These are phyloP conservation scores for Lydus trimaculatus DNA, from an alignment of 2,888 invertebrate species.

Conservation along the genomic window DNA sequence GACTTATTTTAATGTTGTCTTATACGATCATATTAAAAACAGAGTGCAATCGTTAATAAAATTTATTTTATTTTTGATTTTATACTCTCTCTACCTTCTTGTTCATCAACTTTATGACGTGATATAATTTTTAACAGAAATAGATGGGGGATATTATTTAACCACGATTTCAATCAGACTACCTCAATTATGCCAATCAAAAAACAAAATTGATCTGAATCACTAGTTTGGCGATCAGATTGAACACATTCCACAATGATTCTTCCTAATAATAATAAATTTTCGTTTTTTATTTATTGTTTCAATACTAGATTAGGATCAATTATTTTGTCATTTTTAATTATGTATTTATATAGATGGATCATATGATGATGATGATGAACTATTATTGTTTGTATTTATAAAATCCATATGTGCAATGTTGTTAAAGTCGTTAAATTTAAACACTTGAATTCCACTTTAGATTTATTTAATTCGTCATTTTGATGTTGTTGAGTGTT, in stretches of 20 bases:
- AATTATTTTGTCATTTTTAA: constrained; percentile 18
- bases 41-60: background rate
- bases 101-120: constrained; percentile 29
- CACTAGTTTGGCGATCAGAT: constrained; percentile 24
- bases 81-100: constrained; percentile 30
- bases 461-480: constrained; percentile 24
- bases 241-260: constrained; percentile 34
- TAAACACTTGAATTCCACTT: constrained; percentile 16
- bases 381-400: constrained; percentile 11
- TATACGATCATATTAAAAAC: background rate
- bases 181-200: constrained; percentile 51
- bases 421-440: constrained; percentile 9
- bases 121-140: constrained; percentile 32
- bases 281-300: constrained; percentile 16
- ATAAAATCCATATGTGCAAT: constrained; percentile 12
- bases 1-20: constrained; percentile 20
- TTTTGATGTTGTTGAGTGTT: constrained; percentile 19
- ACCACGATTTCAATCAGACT: constrained; percentile 50
- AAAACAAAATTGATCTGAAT: constrained; percentile 48
- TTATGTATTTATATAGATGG: constrained; percentile 16
- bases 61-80: constrained; percentile 18
- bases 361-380: background rate
- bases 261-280: constrained; percentile 25
- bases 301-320: constrained; percentile 13
- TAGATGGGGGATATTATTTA: constrained; percentile 45